Percentiles rank a stretch among this genome's conserved stretches.
Conservation (phyloP, 2,797 vertebrate genomes). For the Labeo calbasu region DNA sequence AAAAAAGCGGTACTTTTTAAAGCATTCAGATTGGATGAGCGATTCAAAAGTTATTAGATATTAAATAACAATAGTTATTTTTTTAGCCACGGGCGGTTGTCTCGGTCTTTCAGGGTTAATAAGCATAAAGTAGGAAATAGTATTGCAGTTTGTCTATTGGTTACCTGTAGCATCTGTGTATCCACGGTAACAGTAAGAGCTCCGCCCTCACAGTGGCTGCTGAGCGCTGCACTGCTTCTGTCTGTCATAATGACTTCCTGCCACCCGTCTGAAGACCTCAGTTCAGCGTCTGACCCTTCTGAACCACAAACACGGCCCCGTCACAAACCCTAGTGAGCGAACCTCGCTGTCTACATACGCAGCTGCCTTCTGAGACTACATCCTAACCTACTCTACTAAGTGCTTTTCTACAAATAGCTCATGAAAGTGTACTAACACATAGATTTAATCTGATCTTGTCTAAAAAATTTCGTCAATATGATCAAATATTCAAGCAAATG, state of each 20-base stretch:
- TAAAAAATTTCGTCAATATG: background rate
- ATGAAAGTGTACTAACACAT: background rate
- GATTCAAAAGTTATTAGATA: too few species aligned
- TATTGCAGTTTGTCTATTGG: background rate
- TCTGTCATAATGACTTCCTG: conserved; percentile 6
- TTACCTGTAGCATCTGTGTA: conserved; percentile 69
- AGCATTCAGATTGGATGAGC: too few species aligned
- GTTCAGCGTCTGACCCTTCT: background rate
- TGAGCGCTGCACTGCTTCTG: conserved; percentile 61
- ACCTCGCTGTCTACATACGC: background rate
- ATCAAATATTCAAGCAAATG: background rate
- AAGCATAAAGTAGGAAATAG: background rate
- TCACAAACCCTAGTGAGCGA: background rate
- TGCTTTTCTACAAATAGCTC: background rate
- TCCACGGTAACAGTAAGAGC: conserved; percentile 71
- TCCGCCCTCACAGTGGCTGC: conserved; percentile 73
- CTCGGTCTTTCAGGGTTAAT: too few species aligned
- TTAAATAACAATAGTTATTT: too few species aligned
- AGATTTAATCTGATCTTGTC: background rate
- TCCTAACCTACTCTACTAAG: background rate
- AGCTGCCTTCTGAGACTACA: background rate
- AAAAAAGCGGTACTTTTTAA: too few species aligned
- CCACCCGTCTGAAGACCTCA: background rate
- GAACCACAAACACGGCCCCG: background rate
- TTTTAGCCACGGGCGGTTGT: too few species aligned